Percentiles rank a stretch among this genome's conserved stretches.
Evolutionary conservation across 2,888 invertebrate genomes (phyloP).

Genomic region (Xestia rhomboidea): DNA sequence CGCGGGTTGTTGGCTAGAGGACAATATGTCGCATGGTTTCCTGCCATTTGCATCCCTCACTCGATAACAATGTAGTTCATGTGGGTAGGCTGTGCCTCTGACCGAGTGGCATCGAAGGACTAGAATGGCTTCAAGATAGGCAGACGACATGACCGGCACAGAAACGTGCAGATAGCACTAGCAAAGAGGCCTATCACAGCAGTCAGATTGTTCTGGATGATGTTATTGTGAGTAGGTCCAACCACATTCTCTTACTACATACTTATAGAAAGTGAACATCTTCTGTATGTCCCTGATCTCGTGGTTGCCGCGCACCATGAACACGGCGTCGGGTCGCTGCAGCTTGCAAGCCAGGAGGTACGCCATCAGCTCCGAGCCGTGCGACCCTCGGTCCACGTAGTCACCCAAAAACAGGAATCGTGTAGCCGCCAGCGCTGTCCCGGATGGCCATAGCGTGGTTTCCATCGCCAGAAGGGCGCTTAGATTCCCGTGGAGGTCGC

Average conservation of each 20-base stretch:
- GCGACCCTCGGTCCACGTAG: constrained; percentile 93
- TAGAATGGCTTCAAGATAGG: too few relatives aligned
- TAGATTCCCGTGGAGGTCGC: constrained; percentile 94
- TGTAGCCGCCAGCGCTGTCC: constrained; percentile 92
- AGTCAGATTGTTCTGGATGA: background rate
- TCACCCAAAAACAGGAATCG: constrained; percentile 94
- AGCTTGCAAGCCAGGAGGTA: constrained; percentile 93
- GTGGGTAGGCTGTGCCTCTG: background rate
- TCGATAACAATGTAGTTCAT: background rate
- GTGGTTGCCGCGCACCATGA: constrained; percentile 93
- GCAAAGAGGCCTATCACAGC: background rate
- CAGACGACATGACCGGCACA: too few relatives aligned
- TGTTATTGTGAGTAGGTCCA: background rate
- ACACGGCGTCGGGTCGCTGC: constrained; percentile 92
- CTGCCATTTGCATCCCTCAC: background rate
- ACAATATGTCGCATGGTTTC: background rate
- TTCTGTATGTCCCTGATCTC: constrained; percentile 94
- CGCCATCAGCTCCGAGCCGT: constrained; percentile 92
- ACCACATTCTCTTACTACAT: constrained; percentile 57
- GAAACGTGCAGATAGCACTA: background rate
- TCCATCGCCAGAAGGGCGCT: constrained; percentile 93
- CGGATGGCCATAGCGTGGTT: constrained; percentile 92
- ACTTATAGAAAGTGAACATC: constrained; percentile 93
- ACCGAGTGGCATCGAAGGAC: background rate
- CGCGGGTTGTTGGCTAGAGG: background rate